Percentiles rank a stretch among this genome's conserved stretches.
Conservation (phyloP, 53 echinoderm and acorn worm species). For the Mesocentrotus franciscanus region DNA sequence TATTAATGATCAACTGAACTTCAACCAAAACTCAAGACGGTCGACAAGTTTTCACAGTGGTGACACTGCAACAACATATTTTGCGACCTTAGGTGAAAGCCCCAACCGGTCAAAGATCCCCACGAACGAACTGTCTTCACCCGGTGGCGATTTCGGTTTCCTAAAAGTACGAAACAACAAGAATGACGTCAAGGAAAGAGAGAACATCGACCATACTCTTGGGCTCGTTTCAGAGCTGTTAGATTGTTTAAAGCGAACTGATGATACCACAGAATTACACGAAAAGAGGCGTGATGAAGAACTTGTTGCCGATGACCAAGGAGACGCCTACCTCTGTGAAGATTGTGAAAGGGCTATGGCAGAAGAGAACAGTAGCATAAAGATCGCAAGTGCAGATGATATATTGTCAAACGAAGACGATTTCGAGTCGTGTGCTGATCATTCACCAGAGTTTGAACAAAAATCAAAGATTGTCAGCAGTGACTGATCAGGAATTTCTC, state of each 20-base stretch:
- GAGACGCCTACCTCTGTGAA: conserved; percentile 42
- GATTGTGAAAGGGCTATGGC: conserved; percentile 35
- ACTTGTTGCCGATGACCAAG: neutral
- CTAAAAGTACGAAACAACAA: conserved; percentile 1
- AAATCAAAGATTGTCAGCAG: neutral
- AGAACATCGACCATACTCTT: neutral
- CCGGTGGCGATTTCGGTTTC: conserved; percentile 20
- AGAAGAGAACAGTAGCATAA: neutral
- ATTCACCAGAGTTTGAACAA: neutral
- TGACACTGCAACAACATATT: neutral
- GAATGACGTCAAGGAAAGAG: neutral
- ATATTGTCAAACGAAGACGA: conserved; percentile 31
- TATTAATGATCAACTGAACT: neutral
- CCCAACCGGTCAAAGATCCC: too few species aligned
- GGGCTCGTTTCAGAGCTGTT: conserved; percentile 36
- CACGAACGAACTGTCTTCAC: neutral
- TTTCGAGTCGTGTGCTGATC: conserved; percentile 42
- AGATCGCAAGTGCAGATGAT: neutral
- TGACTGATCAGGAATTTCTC: too few species aligned
- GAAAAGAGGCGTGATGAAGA: too few species aligned
- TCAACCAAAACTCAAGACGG: conserved; percentile 20
- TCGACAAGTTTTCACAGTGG: neutral
- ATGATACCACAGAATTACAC: neutral
- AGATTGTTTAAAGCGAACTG: neutral
- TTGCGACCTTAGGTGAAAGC: neutral